A percentile compares a stretch with the other conserved stretches of the same genome.
phyloP scores from a whole-genome alignment of 2,797 vertebrate species.

The Pampus argenteus region DNA sequence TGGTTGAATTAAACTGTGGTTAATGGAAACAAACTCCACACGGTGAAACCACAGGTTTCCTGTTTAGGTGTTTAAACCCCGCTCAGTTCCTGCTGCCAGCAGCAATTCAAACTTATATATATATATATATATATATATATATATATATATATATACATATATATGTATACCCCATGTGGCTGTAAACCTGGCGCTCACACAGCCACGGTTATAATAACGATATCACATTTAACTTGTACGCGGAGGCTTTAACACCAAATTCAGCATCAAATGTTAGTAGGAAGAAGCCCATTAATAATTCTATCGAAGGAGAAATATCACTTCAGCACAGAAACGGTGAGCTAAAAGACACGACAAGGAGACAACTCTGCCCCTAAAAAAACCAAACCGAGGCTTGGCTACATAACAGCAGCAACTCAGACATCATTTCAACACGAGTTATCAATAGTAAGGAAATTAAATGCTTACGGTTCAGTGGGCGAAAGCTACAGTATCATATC shows the following conservation, averaged over 20 bases:
- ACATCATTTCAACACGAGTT: background rate
- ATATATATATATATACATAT: no score
- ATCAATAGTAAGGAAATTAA: background rate
- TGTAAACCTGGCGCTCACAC: background rate
- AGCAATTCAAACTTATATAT: conserved; percentile 60
- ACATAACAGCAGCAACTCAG: background rate
- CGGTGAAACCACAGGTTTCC: conserved; percentile 69
- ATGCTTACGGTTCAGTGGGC: conserved; percentile 62
- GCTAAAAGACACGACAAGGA: background rate
- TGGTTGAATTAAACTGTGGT: conserved; percentile 5
- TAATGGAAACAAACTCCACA: conserved; percentile 26
- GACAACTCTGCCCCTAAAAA: conserved; percentile 21
- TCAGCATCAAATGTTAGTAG: conserved; percentile 9
- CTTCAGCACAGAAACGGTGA: background rate
- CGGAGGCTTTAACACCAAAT: background rate
- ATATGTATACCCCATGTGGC: no score
- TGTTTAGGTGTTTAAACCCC: conserved; percentile 18
- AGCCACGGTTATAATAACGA: background rate
- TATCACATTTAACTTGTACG: fast-evolving
- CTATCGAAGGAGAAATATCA: conserved; percentile 67
- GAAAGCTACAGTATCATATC: conserved; percentile 59
- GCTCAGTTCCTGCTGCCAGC: conserved; percentile 46
- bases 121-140: no score
- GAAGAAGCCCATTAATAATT: conserved; percentile 71
- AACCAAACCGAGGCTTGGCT: conserved; percentile 20